These are phyloP conservation scores for Coronaproctus castanopsis DNA, from an alignment of 2,888 invertebrate genomes.

Conservation along the genomic window DNA sequence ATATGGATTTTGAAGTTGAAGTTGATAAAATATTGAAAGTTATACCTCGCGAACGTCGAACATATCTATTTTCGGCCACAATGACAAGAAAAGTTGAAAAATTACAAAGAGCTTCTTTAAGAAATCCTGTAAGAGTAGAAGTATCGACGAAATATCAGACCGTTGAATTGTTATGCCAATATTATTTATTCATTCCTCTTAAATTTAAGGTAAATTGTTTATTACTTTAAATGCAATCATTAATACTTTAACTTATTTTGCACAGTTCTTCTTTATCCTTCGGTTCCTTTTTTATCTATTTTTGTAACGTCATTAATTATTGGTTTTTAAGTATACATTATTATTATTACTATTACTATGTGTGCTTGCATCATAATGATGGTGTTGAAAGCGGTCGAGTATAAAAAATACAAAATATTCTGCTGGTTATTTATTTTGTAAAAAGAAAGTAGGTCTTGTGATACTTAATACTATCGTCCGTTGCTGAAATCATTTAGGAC, in stretches of 20 bases:
- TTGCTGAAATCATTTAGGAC: too few species aligned
- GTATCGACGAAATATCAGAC: conserved; percentile 94
- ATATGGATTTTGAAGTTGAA: conserved; percentile 98
- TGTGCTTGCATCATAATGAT: too few species aligned
- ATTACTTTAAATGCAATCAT: background rate
- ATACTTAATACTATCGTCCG: too few species aligned
- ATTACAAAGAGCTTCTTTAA: conserved; percentile 79
- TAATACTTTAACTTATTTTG: too few species aligned
- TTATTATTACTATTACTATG: too few species aligned
- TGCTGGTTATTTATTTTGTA: too few species aligned
- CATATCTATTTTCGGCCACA: conserved; percentile 92
- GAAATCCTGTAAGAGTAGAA: conserved; percentile 88
- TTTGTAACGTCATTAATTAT: background rate
- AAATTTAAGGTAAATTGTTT: conserved; percentile 60
- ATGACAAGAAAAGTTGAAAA: conserved; percentile 98
- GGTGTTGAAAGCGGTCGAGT: too few species aligned
- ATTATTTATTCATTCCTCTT: conserved; percentile 82
- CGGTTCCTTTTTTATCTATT: background rate
- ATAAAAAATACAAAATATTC: too few species aligned
- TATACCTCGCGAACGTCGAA: conserved; percentile 75
- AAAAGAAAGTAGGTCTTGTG: too few species aligned
- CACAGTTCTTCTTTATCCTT: background rate
- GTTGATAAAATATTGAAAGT: conserved; percentile 85
- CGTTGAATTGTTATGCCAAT: conserved; percentile 87
- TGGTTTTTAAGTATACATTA: background rate